Percentiles rank a stretch among this genome's conserved stretches.
These are phyloP conservation scores for Cyclina sinensis DNA, from an alignment of 1,140 invertebrate genomes.

Conservation along the genomic window DNA sequence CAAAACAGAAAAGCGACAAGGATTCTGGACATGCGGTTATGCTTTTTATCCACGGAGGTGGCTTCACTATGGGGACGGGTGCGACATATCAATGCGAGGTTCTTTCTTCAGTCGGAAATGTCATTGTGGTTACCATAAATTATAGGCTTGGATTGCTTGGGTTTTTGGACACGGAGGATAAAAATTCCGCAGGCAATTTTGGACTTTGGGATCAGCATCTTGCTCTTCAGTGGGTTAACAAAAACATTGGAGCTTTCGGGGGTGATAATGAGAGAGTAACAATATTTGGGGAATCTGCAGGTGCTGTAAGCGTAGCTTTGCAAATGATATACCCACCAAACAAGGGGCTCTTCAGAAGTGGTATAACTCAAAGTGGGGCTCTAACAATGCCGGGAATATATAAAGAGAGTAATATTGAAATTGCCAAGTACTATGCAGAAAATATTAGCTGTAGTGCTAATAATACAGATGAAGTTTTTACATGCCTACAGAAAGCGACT, in stretches of 20 bases:
- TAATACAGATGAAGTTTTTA: constrained; percentile 5
- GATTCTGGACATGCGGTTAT: constrained; percentile 67
- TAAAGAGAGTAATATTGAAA: neutral
- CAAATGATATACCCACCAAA: constrained; percentile 65
- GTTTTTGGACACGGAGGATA: constrained; percentile 72
- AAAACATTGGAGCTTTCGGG: constrained; percentile 79
- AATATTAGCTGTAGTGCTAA: neutral
- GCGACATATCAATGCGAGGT: constrained; percentile 72
- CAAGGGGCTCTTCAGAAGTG: constrained; percentile 70
- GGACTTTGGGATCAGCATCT: constrained; percentile 94
- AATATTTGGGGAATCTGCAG: constrained; percentile 80
- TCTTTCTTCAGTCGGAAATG: constrained; percentile 83
- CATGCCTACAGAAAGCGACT: constrained; percentile 35
- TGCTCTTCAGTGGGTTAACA: constrained; percentile 93
- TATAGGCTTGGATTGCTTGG: constrained; percentile 87
- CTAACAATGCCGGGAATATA: neutral
- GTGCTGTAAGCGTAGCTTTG: constrained; percentile 50
- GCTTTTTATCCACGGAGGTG: constrained; percentile 78
- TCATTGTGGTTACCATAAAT: too few relatives aligned
- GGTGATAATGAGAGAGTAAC: constrained; percentile 76
- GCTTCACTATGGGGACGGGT: constrained; percentile 68
- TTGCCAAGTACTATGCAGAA: neutral
- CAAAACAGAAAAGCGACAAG: neutral
- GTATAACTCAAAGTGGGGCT: constrained; percentile 58
- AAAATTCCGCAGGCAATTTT: constrained; percentile 86